Evolutionary conservation across 2,797 vertebrate genomes (phyloP).

Genomic region (Harpagifer antarcticus): DNA sequence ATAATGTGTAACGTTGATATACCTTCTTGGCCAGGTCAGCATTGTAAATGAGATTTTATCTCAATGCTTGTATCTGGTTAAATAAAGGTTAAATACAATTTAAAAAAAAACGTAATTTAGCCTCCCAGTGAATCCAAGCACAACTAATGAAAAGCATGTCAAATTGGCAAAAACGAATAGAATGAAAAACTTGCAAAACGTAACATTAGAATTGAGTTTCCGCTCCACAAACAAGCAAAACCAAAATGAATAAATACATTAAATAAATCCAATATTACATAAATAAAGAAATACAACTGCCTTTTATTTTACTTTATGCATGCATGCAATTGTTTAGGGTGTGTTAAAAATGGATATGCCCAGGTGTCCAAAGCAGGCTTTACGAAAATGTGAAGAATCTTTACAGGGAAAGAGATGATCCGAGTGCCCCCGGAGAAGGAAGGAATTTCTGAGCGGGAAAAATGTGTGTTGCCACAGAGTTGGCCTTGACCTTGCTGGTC

Average conservation of each 20-base stretch:
- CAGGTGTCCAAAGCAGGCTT: constrained; percentile 7
- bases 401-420: constrained; percentile 52
- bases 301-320: background rate
- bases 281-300: background rate
- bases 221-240: constrained; percentile 31
- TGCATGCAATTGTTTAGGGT: background rate
- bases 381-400: constrained; percentile 21
- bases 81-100: no score
- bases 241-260: background rate
- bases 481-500: constrained; percentile 77
- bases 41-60: no score
- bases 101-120: constrained; percentile 53
- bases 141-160: constrained; percentile 62
- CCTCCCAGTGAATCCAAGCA: constrained; percentile 53
- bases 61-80: no score
- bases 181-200: constrained; percentile 72
- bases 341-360: constrained; percentile 6
- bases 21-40: no score
- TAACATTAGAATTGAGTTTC: constrained; percentile 68
- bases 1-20: no score
- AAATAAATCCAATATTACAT: no score
- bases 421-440: constrained; percentile 51
- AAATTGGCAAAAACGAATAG: constrained; percentile 56
- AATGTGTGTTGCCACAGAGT: constrained; percentile 78
- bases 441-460: constrained; percentile 70